Conservation (phyloP, 35 echinoderm and acorn worm genomes). For the Patiria miniata region DNA sequence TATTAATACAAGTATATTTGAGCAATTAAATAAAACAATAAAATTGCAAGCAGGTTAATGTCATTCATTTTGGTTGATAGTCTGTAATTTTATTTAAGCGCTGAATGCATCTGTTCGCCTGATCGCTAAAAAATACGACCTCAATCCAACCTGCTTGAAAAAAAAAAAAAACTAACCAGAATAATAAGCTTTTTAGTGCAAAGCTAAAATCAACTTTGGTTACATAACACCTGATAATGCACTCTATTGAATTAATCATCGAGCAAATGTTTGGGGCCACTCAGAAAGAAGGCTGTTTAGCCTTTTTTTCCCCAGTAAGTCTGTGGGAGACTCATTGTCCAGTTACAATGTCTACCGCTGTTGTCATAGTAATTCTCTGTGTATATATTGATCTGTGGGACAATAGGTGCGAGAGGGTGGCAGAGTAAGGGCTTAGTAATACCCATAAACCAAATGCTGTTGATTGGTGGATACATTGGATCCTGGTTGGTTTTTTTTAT, state of each 20-base stretch:
- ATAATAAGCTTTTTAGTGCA: constrained; percentile 23
- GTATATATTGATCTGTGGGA: constrained; percentile 33
- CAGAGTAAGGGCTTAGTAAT: background rate
- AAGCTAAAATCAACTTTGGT: constrained; percentile 34
- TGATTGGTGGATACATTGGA: background rate
- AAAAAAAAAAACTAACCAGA: background rate
- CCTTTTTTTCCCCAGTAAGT: background rate
- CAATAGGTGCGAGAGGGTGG: background rate
- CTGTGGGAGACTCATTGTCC: background rate
- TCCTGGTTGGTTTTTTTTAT: constrained; percentile 5
- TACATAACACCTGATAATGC: constrained; percentile 21
- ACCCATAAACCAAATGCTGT: background rate
- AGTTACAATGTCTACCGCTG: constrained; percentile 15
- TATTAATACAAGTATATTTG: no score
- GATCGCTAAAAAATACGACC: background rate
- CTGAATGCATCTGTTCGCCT: background rate
- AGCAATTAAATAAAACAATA: no score
- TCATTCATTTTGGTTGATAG: background rate
- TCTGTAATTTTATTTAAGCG: constrained; percentile 14
- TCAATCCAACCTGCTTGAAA: background rate
- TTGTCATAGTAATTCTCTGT: constrained; percentile 29
- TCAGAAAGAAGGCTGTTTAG: background rate
- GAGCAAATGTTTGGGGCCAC: background rate
- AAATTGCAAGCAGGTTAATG: background rate
- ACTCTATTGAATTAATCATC: constrained; percentile 19